Evolutionary conservation across 2,888 invertebrate genomes (phyloP).

Genomic region (Meteorus colon): DNA sequence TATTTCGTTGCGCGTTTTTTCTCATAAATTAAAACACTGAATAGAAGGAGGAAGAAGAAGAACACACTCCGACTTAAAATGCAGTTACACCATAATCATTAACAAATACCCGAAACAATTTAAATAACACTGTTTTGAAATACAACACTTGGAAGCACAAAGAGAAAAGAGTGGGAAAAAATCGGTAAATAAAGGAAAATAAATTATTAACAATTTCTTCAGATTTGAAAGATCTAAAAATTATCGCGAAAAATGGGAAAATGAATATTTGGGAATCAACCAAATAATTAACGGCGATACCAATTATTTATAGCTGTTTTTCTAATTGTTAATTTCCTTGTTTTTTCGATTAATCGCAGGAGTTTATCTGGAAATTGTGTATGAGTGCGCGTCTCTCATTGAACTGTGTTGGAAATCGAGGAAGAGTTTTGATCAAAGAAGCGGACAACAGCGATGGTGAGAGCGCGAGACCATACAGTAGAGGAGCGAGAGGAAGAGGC

Average conservation of each 20-base stretch:
- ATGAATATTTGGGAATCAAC: no score
- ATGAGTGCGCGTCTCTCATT: constrained; percentile 65
- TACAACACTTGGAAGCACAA: no score
- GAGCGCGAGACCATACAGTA: constrained; percentile 35
- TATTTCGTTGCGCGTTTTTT: constrained; percentile 16
- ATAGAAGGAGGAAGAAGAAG: not conserved
- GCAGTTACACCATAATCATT: not conserved
- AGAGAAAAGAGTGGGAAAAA: no score
- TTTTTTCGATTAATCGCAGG: not conserved
- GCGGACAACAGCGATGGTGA: constrained; percentile 55
- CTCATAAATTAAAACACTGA: constrained; percentile 4
- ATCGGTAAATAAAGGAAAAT: no score
- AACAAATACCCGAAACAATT: no score
- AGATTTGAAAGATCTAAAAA: no score
- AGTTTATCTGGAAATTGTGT: constrained; percentile 30
- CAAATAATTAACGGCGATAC: no score
- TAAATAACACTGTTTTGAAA: no score
- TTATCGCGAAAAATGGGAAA: no score
- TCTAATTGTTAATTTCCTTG: not conserved
- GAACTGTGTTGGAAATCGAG: constrained; percentile 67
- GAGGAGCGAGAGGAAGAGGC: constrained; percentile 38
- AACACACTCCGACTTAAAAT: not conserved
- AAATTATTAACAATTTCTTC: no score
- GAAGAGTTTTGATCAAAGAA: constrained; percentile 63
- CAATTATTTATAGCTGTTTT: no score